These are phyloP conservation scores for Echinometra lucunter DNA, from an alignment of 53 echinoderm and acorn worm species.

Conservation along the genomic window DNA sequence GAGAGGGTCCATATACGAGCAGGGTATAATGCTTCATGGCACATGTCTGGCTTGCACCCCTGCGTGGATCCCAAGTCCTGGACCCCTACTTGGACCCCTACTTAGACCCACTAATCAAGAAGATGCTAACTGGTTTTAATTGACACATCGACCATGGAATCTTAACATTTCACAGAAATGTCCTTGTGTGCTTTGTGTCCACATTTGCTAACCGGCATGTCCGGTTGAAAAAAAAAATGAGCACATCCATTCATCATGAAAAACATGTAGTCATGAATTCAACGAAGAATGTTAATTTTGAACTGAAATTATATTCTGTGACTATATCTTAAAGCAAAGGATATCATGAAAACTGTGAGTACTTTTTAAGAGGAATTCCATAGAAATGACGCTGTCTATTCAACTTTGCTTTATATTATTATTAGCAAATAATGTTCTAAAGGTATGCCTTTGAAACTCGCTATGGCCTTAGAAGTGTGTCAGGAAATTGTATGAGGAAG, in stretches of 20 bases:
- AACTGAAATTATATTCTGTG: neutral
- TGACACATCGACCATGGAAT: conserved; percentile 19
- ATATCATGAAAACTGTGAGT: no score
- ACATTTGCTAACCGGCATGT: neutral
- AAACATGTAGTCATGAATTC: neutral
- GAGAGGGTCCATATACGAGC: neutral
- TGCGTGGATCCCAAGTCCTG: no score
- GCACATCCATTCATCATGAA: neutral
- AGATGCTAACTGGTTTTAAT: neutral
- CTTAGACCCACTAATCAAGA: neutral
- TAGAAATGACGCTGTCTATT: no score
- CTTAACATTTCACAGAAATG: neutral
- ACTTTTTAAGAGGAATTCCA: no score
- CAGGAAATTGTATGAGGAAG: neutral
- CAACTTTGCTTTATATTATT: no score
- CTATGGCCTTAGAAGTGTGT: neutral
- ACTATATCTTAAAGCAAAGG: no score
- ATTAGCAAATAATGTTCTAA: neutral
- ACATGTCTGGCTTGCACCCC: no score
- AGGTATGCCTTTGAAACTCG: neutral
- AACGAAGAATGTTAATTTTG: neutral
- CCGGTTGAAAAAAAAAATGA: neutral
- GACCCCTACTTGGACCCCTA: no score
- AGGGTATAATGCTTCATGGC: neutral
- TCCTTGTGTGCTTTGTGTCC: neutral